These are phyloP conservation scores for Crossocerus cetratus DNA, from an alignment of 2,888 invertebrate species.

Conservation along the genomic window DNA sequence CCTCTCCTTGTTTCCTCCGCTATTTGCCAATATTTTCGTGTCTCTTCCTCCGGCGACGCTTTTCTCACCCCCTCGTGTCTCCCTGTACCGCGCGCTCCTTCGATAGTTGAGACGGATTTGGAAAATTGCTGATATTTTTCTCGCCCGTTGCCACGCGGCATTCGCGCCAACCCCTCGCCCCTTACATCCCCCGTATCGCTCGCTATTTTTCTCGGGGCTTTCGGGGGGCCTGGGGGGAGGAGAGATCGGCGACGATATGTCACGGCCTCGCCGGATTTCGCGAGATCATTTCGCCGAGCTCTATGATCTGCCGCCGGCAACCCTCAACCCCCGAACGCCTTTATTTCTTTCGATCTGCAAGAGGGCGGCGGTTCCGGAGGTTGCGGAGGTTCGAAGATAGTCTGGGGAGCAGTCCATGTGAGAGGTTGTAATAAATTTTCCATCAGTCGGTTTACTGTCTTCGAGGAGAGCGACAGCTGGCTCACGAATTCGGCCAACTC, in stretches of 20 bases:
- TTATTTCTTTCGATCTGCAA: not conserved
- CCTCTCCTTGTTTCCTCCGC: conserved; percentile 60
- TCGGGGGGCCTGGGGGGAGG: not conserved
- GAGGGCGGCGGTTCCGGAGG: not conserved
- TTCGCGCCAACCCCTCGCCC: conserved; percentile 19
- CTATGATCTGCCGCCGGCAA: conserved; percentile 6
- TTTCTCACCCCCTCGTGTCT: no score
- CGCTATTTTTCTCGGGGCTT: conserved; percentile 3
- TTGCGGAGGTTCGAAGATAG: not conserved
- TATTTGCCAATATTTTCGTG: conserved; percentile 68
- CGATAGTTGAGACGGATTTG: conserved; percentile 61
- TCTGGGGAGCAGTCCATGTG: not conserved
- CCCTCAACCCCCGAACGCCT: conserved; percentile 11
- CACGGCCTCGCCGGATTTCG: not conserved
- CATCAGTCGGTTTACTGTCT: not conserved
- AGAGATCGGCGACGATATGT: not conserved
- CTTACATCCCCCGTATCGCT: not conserved
- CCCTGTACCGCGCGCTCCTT: not conserved
- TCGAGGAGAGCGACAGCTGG: conserved; percentile 26
- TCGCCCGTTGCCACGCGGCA: conserved; percentile 52
- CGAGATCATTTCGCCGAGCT: not conserved
- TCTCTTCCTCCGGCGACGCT: not conserved
- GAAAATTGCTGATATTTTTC: conserved; percentile 64
- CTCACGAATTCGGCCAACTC: conserved; percentile 9
- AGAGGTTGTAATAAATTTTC: no score